These are phyloP conservation scores for Phocoena phocoena DNA, from an alignment of 2,113 vertebrate species.

Conservation along the genomic window DNA sequence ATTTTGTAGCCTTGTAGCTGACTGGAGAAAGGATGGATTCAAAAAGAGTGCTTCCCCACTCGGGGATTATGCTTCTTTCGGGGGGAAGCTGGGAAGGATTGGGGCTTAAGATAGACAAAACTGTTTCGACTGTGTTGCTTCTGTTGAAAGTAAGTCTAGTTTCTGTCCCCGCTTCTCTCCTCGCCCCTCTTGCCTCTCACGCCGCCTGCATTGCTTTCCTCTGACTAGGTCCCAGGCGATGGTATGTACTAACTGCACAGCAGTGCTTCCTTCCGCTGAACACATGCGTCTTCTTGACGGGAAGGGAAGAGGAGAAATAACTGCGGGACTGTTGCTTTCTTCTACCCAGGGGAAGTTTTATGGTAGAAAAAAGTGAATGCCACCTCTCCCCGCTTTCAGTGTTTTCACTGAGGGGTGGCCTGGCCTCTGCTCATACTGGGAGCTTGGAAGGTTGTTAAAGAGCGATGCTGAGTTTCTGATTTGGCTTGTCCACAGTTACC, in stretches of 20 bases:
- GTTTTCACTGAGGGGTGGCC: accelerated
- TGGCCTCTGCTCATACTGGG: background rate
- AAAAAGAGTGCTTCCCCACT: background rate
- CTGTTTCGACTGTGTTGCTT: conserved; percentile 86
- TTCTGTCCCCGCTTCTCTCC: conserved; percentile 93
- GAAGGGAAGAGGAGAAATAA: conserved; percentile 86
- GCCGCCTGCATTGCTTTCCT: conserved; percentile 90
- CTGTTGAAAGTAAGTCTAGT: conserved; percentile 95
- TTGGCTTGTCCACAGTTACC: background rate
- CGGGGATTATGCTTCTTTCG: background rate
- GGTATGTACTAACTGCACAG: conserved; percentile 92
- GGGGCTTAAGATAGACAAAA: conserved; percentile 71
- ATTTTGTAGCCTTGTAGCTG: no score
- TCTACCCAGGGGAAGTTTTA: background rate
- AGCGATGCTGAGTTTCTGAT: background rate
- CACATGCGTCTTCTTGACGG: conserved; percentile 47
- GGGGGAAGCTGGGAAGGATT: background rate
- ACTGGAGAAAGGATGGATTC: background rate
- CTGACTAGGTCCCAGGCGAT: conserved; percentile 94
- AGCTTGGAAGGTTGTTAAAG: no score
- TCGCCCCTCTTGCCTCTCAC: conserved; percentile 83
- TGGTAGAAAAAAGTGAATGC: background rate
- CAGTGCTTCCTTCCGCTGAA: conserved; percentile 81
- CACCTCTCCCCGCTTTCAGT: background rate
- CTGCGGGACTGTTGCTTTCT: background rate